Evolutionary conservation across 2,113 vertebrate species (phyloP), one percentile per base, ranked within the genome.

Genomic region (Rafetus swinhoei): DNA sequence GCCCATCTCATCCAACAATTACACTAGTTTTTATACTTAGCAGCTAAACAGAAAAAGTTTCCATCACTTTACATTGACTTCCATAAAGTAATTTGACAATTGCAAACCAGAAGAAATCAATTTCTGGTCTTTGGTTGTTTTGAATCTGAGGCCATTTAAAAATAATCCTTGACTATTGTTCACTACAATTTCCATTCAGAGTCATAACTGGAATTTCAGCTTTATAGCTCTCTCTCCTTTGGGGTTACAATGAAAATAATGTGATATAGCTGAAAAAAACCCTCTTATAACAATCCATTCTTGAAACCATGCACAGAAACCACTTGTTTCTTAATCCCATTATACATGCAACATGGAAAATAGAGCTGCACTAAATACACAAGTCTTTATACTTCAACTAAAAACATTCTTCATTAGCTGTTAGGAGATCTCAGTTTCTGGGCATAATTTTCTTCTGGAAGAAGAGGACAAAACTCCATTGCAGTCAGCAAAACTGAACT

Each of bases 81-180:
- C 53, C 24, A 55, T 95, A 62, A 95, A 90, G 82, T 93, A 95
- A 90, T 93, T 90, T 95, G 80, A 95, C 89, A 96, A 93, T 62
- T 92, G 19, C 24, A 90, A 96, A 95, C 55, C 50, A 86, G 32
- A 91, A 93, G 82, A 88, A 87, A 76, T 1, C 24, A 89, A 52
- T 19, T 87, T 5, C 29, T 55, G 87, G 87, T 92, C 72, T 90
- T 94, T 81, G 27, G 10, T 32, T 94, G 69, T 88, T 95, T 88
- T 86, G 54, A 79, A 88, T 94, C 35, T 82, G 29, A 54, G 45
- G 32, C 45, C 87, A 91, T 82, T 90, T 90, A 62, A 91, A 96
- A 96, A 65, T 87, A 96, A 89, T 83, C 10, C 87, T 77, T 92
- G 72, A 62, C 52, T 93, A 29, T 87, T 92, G 45, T 93, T 95